Conservation (phyloP, 1,140 invertebrate genomes). For the Drosophila orosa region DNA sequence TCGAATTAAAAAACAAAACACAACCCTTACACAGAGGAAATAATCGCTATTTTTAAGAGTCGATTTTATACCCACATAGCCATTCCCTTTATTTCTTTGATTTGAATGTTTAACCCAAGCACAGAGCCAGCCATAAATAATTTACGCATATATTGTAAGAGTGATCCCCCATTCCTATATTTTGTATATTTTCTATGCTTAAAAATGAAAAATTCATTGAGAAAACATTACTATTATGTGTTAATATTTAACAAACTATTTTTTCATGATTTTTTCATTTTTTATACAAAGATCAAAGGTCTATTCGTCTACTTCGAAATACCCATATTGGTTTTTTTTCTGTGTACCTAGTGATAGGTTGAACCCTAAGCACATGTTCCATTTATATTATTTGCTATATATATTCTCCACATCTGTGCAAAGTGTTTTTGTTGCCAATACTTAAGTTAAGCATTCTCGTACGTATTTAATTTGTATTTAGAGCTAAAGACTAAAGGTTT, state of each 20-base stretch:
- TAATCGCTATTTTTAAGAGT: background rate
- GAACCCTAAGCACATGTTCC: slow-evolving; percentile 49
- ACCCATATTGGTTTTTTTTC: slow-evolving; percentile 6
- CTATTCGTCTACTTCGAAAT: background rate
- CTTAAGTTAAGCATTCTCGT: slow-evolving; percentile 44
- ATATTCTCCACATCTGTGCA: slow-evolving; percentile 4
- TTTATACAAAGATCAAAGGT: background rate
- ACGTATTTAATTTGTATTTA: slow-evolving; percentile 52
- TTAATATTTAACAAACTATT: background rate
- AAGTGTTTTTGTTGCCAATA: slow-evolving; percentile 25
- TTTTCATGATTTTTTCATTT: background rate
- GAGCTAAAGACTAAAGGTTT: slow-evolving; percentile 49
- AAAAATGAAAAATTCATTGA: background rate
- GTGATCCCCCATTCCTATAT: slow-evolving; percentile 1
- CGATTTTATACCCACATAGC: background rate
- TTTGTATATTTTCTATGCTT: background rate
- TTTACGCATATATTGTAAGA: slow-evolving; percentile 1
- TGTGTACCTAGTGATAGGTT: slow-evolving; percentile 6
- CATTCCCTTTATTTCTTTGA: background rate
- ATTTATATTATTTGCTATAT: slow-evolving; percentile 35
- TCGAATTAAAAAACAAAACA: background rate
- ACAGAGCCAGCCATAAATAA: background rate
- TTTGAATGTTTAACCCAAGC: background rate
- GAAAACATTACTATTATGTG: background rate
- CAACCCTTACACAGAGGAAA: slow-evolving; percentile 2